Percentiles rank a stretch among this genome's conserved stretches.
Conservation (phyloP, 2,888 invertebrate species). For the Amblyjoppa proteus region DNA sequence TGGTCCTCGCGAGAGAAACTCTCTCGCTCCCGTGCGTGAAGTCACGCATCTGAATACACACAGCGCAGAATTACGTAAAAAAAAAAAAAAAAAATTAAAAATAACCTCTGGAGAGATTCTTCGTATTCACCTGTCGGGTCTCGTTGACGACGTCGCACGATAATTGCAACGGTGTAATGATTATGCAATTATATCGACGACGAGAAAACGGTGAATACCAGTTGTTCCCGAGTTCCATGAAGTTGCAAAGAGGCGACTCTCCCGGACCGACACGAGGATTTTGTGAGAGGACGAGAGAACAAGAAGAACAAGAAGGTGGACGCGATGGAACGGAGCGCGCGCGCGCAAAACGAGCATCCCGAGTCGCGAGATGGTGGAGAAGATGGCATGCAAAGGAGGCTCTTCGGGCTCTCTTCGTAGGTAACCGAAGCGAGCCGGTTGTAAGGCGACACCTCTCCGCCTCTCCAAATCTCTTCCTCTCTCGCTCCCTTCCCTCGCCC, state of each 20-base stretch:
- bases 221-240: slow-evolving; percentile 52
- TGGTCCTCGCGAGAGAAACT: slow-evolving; percentile 74
- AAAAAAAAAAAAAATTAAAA: slow-evolving; percentile 9
- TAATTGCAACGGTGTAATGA: slow-evolving; percentile 77
- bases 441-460: slow-evolving; percentile 85
- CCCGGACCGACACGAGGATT: slow-evolving; percentile 45
- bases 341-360: slow-evolving; percentile 79
- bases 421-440: slow-evolving; percentile 84
- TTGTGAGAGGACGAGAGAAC: slow-evolving; percentile 64
- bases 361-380: slow-evolving; percentile 83
- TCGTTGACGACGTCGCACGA: slow-evolving; percentile 37
- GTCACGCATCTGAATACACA: slow-evolving; percentile 33
- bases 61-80: neutral
- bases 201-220: slow-evolving; percentile 62
- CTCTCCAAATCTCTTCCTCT: slow-evolving; percentile 79
- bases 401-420: slow-evolving; percentile 77
- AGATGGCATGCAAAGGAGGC: slow-evolving; percentile 85
- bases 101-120: neutral
- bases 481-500: slow-evolving; percentile 59
- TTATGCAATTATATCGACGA: slow-evolving; percentile 81
- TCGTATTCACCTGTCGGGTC: slow-evolving; percentile 47
- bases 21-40: slow-evolving; percentile 36
- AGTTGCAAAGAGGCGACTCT: slow-evolving; percentile 57
- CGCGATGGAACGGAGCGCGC: slow-evolving; percentile 76
- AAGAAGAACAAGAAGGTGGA: slow-evolving; percentile 71